A percentile compares a stretch with the other conserved stretches of the same genome.
These are phyloP conservation scores for Caenorhabditis sulstoni DNA, from an alignment of 2,888 invertebrate species.

Conservation along the genomic window DNA sequence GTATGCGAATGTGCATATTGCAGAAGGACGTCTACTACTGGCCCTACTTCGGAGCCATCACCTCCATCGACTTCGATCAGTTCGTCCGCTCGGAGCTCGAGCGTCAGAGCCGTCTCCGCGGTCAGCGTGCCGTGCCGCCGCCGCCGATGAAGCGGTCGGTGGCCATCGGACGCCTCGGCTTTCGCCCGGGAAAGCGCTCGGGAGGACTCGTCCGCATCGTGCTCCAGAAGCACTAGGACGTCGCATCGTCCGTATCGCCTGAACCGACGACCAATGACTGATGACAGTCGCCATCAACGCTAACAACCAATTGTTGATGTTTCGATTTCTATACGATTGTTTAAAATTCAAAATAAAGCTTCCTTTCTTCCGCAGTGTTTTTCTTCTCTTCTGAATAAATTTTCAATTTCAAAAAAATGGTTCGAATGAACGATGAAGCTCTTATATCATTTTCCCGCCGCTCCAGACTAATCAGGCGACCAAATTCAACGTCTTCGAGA, in stretches of 20 bases:
- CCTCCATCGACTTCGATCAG: slow-evolving; percentile 19
- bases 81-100: slow-evolving; percentile 9
- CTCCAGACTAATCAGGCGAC: slow-evolving; percentile 9
- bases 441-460: no score
- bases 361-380: no score
- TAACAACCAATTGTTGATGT: no score
- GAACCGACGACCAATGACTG: no score
- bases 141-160: slow-evolving; percentile 35
- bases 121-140: slow-evolving; percentile 51
- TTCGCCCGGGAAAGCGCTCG: slow-evolving; percentile 60
- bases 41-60: slow-evolving; percentile 16
- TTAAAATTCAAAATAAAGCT: no score
- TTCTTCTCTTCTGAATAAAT: no score
- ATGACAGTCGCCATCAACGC: no score
- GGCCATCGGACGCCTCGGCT: slow-evolving; percentile 49
- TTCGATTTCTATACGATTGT: no score
- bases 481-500: slow-evolving; percentile 14
- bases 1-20: neutral
- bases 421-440: no score
- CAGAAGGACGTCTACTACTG: slow-evolving; percentile 4
- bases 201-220: slow-evolving; percentile 7
- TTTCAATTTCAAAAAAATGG: no score
- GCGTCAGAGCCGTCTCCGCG: neutral
- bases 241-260: no score
- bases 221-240: neutral